Percentiles rank a stretch among this genome's conserved stretches.
Conservation (phyloP, 2,113 vertebrate species). For the Tringa solitaria region DNA sequence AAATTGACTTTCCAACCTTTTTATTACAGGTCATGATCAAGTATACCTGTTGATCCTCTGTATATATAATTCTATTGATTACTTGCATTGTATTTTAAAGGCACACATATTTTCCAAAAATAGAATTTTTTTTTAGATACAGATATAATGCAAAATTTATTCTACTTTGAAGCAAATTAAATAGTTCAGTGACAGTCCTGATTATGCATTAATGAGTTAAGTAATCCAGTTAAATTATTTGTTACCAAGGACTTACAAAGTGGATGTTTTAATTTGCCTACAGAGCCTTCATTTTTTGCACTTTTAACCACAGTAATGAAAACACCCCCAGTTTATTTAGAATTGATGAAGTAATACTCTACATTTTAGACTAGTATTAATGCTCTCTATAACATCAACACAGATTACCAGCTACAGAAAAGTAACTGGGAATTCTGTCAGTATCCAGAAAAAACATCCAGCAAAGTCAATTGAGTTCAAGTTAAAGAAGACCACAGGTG, state of each 20-base stretch:
- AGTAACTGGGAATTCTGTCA: not conserved
- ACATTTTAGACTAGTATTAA: not conserved
- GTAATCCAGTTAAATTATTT: not conserved
- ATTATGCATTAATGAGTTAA: not conserved
- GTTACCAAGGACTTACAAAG: not conserved
- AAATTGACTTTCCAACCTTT: not conserved
- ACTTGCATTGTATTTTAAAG: not conserved
- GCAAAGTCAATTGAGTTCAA: not conserved
- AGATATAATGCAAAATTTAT: not conserved
- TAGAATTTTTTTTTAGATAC: not conserved
- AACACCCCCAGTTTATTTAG: not conserved
- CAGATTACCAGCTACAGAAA: not conserved
- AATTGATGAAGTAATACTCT: not conserved
- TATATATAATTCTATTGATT: not conserved
- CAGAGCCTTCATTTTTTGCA: accelerated
- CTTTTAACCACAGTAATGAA: not conserved
- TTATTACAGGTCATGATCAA: not conserved
- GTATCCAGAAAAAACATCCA: not conserved
- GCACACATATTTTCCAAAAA: not conserved
- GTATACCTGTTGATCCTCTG: not conserved
- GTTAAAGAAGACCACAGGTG: not conserved
- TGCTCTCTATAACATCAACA: not conserved
- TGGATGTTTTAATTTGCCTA: not conserved
- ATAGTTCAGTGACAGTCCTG: not conserved
- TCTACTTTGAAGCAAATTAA: not conserved